Evolutionary conservation across 2,797 vertebrate genomes (phyloP).

Genomic region (Yasuhikotakia modesta): DNA sequence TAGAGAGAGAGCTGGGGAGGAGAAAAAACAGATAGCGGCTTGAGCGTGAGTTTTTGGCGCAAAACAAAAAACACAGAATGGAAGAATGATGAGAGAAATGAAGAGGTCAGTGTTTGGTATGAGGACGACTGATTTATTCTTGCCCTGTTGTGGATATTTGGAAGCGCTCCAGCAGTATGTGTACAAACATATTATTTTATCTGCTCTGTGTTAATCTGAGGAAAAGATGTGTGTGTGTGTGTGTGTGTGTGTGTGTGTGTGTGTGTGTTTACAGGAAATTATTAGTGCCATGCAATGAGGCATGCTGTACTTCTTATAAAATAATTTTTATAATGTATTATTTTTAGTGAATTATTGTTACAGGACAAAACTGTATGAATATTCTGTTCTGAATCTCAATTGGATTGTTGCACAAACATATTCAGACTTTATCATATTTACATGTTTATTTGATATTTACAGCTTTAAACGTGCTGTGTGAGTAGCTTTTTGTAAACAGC

Average conservation of each 20-base stretch:
- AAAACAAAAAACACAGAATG: slow-evolving; percentile 1
- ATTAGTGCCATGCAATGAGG: not conserved
- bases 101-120: not conserved
- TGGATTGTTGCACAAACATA: not conserved
- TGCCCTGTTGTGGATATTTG: slow-evolving; percentile 5
- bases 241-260: too few species aligned
- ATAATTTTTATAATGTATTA: not conserved
- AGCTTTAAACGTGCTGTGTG: too few species aligned
- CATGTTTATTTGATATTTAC: not conserved
- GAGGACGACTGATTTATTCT: not conserved
- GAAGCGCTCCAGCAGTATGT: slow-evolving; percentile 5
- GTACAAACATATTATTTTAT: not conserved
- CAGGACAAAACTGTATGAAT: too few species aligned
- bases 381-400: not conserved
- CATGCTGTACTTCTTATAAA: not conserved
- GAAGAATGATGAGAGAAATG: slow-evolving; percentile 14
- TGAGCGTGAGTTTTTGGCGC: not conserved
- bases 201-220: not conserved
- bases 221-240: not conserved
- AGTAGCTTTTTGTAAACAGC: too few species aligned
- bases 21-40: not conserved
- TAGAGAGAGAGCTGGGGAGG: not conserved
- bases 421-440: not conserved
- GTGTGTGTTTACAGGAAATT: not conserved
- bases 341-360: not conserved